Conservation (phyloP, 1,140 invertebrate species). For the Sminthurides bifidus region DNA sequence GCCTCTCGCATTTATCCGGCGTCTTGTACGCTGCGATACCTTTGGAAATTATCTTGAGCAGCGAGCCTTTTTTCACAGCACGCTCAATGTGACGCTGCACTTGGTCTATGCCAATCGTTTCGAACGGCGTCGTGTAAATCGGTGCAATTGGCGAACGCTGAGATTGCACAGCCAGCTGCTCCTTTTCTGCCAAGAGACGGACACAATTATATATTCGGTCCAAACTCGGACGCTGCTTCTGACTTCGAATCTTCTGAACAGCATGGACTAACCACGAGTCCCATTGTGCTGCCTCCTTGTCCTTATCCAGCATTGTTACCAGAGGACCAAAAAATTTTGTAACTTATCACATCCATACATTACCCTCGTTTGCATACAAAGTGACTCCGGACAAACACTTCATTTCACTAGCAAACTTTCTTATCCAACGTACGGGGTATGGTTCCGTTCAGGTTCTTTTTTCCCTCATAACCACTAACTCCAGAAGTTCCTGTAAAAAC, state of each 20-base stretch:
- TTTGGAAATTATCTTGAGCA: slow-evolving; percentile 23
- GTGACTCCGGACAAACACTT: not conserved
- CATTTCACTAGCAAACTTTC: too few relatives aligned
- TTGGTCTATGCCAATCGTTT: slow-evolving; percentile 25
- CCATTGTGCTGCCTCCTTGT: slow-evolving; percentile 25
- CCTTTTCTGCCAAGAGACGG: slow-evolving; percentile 28
- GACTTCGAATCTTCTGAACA: slow-evolving; percentile 27
- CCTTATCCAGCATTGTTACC: slow-evolving; percentile 13
- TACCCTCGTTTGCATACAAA: not conserved
- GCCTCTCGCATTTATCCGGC: slow-evolving; percentile 23
- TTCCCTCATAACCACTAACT: too few relatives aligned
- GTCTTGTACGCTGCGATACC: slow-evolving; percentile 24
- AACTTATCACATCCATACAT: not conserved
- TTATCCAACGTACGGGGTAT: too few relatives aligned
- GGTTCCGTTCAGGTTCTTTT: too few relatives aligned
- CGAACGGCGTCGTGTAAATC: slow-evolving; percentile 25
- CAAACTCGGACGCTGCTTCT: slow-evolving; percentile 27
- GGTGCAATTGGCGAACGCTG: slow-evolving; percentile 28
- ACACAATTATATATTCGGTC: slow-evolving; percentile 31
- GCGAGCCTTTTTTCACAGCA: slow-evolving; percentile 22
- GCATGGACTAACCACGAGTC: slow-evolving; percentile 28
- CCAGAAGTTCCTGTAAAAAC: too few relatives aligned
- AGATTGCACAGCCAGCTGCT: slow-evolving; percentile 21
- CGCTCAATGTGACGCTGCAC: slow-evolving; percentile 29
- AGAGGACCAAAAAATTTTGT: not conserved